Evolutionary conservation across 2,113 vertebrate genomes (phyloP).

Genomic region (Ctenomys sociabilis): DNA sequence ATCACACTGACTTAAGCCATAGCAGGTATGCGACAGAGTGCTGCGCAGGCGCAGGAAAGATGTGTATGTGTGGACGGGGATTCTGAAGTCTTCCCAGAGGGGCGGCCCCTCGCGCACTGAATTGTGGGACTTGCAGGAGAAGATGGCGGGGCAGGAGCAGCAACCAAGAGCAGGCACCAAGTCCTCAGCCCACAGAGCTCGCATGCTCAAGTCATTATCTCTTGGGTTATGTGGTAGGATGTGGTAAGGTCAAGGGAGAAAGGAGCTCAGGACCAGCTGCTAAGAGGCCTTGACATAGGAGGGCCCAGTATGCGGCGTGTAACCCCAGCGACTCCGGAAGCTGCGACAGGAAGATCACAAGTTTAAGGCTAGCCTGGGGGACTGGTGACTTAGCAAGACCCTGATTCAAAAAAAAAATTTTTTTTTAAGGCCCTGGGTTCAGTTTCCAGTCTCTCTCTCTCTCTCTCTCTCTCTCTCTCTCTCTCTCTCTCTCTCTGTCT

Average conservation of each 20-base stretch:
- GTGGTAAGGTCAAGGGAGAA: not conserved
- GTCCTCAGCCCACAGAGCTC: not conserved
- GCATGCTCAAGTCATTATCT: not conserved
- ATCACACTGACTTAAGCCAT: not conserved
- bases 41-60: not conserved
- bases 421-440: not conserved
- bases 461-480: too few species aligned
- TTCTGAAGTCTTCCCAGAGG: not conserved
- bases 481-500: too few species aligned
- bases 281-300: not conserved
- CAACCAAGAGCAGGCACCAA: accelerated
- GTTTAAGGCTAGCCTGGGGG: not conserved
- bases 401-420: not conserved
- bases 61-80: not conserved
- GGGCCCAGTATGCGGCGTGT: not conserved
- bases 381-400: not conserved
- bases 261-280: not conserved
- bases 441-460: too few species aligned
- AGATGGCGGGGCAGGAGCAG: not conserved
- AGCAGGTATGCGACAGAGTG: not conserved
- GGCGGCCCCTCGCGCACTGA: not conserved
- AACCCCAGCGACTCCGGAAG: not conserved
- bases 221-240: too few species aligned
- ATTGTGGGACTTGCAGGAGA: not conserved
- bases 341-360: not conserved